Conservation (phyloP, 2,113 vertebrate species). For the Chiloscyllium plagiosum region DNA sequence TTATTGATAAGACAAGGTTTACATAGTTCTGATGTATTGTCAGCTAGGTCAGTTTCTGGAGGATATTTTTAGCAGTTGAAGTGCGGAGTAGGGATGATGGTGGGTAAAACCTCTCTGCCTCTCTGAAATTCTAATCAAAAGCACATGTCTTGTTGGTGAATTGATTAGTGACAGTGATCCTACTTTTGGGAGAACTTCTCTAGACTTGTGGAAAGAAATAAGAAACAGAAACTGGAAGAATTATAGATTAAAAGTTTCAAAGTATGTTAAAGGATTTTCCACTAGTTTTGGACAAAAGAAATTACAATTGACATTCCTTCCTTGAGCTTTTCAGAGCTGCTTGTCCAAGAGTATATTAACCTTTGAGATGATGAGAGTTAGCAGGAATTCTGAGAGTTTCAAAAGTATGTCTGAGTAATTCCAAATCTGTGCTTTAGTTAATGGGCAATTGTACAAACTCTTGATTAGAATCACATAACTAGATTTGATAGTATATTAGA, state of each 20-base stretch:
- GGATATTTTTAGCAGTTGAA: not conserved
- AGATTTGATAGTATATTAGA: not conserved
- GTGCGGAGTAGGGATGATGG: not conserved
- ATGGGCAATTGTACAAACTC: not conserved
- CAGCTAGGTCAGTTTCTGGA: not conserved
- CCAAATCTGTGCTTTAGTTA: not conserved
- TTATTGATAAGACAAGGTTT: not conserved
- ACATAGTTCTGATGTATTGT: not conserved
- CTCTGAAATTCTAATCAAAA: not conserved
- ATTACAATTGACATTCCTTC: not conserved
- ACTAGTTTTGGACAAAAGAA: not conserved
- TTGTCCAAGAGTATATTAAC: not conserved
- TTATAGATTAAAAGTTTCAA: not conserved
- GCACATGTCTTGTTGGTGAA: not conserved
- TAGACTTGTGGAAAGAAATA: not conserved
- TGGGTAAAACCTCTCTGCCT: not conserved
- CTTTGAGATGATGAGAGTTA: not conserved
- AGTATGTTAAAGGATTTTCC: not conserved
- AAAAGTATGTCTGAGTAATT: not conserved
- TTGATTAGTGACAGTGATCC: not conserved
- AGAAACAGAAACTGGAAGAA: not conserved
- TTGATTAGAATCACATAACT: not conserved
- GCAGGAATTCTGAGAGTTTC: not conserved
- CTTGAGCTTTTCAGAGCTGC: not conserved
- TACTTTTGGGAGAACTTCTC: not conserved